Base-by-base conservation (phyloP, 2,888 invertebrate species). In the Clistopyga incitator region DNA sequence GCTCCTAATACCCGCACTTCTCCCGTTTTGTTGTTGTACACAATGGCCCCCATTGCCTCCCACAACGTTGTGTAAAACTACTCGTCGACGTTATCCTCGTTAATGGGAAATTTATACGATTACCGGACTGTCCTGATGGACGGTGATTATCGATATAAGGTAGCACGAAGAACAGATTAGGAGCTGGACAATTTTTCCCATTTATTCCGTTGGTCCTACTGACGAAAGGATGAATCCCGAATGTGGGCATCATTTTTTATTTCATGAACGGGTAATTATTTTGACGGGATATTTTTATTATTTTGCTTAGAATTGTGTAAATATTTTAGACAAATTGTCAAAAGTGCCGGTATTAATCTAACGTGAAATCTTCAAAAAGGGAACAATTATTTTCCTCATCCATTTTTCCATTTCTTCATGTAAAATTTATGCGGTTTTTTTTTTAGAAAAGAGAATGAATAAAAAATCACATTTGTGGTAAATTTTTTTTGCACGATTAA, bases 101-200 rank as follows among this genome's bases (percentile, higher is more conserved):
- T 64, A 38, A 64, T 64, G 64, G 4, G 64, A 34, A 61, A 61
- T 34, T 18, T 61, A n/a, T 61, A 8, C 18, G n/a, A 34, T 29
- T 29, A 23, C 13, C 6, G 61, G 34, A 3, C n/a, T 29, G 34
- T 34, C n/a, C 13, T n/a, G 1, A 15, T 34, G 29, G 15, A 8
- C n/a, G 2, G 61, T 56, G 61, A 61, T 61, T 61, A 34, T 61
- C 34, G 34, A 29, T 25, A 15, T 29, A 1, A n/a, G 59, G 59
- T 23, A 4, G 15, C 6, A 15, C 0, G 59, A 29, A 29, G 59
- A 29, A 59, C 4, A 23, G 15, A 59, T 59, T 29, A 29, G 13
- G 59, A n/a, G n/a, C 25, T 13, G 54, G 15, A 59, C 15, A 29
- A 29, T 3, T 6, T 6, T 50, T 50, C 8, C 3, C 3, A n/a